Base-by-base conservation (phyloP, 1,140 invertebrate species). In the Caenorhabditis remanei region DNA sequence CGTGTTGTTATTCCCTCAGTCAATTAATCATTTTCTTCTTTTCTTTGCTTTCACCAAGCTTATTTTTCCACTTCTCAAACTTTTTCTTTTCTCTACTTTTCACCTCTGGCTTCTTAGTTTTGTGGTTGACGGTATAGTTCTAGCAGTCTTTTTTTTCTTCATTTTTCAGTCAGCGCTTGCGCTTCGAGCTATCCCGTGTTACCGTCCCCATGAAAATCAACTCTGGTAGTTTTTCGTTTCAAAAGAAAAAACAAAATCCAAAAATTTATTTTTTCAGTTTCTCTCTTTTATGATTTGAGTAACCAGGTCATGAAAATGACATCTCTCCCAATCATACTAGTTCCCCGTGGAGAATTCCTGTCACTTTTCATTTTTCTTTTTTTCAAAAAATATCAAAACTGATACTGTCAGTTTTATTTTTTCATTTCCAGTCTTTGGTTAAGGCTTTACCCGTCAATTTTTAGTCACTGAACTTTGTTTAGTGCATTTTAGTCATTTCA, bases 241-340 rank as follows among this genome's bases (percentile, higher is more conserved):
- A 9, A 14, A 14, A 19, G 41, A 46, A 75, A 21, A 58, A 19
- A 50, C 21, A 79, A 79, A 53, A 50, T 50, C 21, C 11, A 79
- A 53, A 79, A 79, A 24, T 79, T 79, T 71, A 8, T 7, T 71
- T 71, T 71, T 11, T 71, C 21, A 32, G 24, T 13, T 40, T 40
- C 63, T 41, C 32, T 65, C n/a, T 50, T 79, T 50, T 50, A 11
- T 79, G 24, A 79, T 4, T 79, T 79, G 71, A 79, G 21, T 79
- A 79, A 79, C 71, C 71, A 79, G 71, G 71, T 79, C 71, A 79
- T 79, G 43, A 53, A 79, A 79, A 79, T 79, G 71, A 53, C 71
- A 79, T 13, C 53, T 79, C 71, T 79, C 71, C 71, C 46, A 50
- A 50, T 79, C 71, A 50, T 32, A 53, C 46, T 79, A 79, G n/a